Evolutionary conservation across 2,888 invertebrate genomes (phyloP).

Genomic region (Rhagium mordax): DNA sequence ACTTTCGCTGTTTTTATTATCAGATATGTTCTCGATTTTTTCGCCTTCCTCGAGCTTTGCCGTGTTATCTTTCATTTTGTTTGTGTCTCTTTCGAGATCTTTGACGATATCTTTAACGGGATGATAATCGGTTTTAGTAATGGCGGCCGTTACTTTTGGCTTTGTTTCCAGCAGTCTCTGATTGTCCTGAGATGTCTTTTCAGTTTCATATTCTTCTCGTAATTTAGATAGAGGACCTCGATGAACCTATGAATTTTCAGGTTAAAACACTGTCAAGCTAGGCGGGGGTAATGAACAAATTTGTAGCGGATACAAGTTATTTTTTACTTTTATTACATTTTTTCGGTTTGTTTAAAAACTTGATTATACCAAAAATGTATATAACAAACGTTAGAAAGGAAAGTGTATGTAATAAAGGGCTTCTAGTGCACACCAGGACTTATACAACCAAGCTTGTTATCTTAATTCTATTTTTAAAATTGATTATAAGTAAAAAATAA

Average conservation of each 20-base stretch:
- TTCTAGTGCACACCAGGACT: no score
- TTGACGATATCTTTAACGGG: conserved; percentile 75
- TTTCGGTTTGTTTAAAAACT: no score
- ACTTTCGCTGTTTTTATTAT: conserved; percentile 28
- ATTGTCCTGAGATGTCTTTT: conserved; percentile 66
- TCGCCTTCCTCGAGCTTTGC: conserved; percentile 32
- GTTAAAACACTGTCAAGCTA: neutral
- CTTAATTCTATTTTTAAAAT: no score
- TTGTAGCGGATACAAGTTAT: neutral
- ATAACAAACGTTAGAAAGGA: no score
- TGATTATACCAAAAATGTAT: no score
- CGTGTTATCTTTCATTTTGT: conserved; percentile 14
- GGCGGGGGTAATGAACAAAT: neutral
- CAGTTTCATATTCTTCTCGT: conserved; percentile 69
- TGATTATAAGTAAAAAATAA: no score
- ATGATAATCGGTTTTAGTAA: conserved; percentile 70
- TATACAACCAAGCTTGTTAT: no score
- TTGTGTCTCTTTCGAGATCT: conserved; percentile 73
- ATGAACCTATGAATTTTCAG: conserved; percentile 71
- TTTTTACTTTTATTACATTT: no score
- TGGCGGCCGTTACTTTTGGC: conserved; percentile 70
- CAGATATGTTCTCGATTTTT: conserved; percentile 30
- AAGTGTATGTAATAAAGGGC: no score
- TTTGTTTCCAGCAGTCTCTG: conserved; percentile 64
- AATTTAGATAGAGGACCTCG: conserved; percentile 73